phyloP scores from a whole-genome alignment of 1,140 invertebrate species.

The Sogatella furcifera region DNA sequence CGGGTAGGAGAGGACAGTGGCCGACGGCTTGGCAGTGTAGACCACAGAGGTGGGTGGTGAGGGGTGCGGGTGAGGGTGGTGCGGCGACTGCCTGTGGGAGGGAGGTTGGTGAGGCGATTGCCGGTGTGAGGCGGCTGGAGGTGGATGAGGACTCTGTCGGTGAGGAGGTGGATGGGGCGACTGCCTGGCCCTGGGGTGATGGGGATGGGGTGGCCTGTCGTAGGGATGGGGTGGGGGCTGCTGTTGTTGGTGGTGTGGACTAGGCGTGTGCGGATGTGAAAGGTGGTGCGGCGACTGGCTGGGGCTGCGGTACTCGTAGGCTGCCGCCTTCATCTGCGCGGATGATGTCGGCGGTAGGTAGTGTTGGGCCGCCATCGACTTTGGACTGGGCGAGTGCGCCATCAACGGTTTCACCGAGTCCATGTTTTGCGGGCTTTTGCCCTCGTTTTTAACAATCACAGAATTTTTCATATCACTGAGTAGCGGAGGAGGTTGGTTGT shows the following conservation, averaged over 20 bases:
- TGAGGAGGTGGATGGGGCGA: constrained; percentile 30
- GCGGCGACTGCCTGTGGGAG: constrained; percentile 18
- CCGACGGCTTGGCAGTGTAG: constrained; percentile 19
- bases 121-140: constrained; percentile 20
- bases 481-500: constrained; percentile 44
- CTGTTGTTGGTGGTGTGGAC: constrained; percentile 11
- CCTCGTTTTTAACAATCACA: constrained; percentile 67
- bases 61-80: constrained; percentile 18
- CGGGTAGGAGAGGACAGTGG: constrained; percentile 25
- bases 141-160: constrained; percentile 19
- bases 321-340: constrained; percentile 30
- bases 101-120: constrained; percentile 21
- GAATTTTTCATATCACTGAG: constrained; percentile 58
- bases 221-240: constrained; percentile 24
- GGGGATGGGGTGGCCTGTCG: constrained; percentile 21
- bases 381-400: constrained; percentile 48
- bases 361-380: constrained; percentile 38
- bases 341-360: constrained; percentile 44
- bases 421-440: constrained; percentile 38
- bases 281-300: constrained; percentile 37
- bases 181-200: constrained; percentile 15
- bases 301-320: constrained; percentile 44
- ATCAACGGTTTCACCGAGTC: constrained; percentile 40
- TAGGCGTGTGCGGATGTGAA: constrained; percentile 8
- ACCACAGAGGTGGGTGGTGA: background rate